Percentiles rank a stretch among this genome's conserved stretches.
phyloP scores from a whole-genome alignment of 53 echinoderm and acorn worm genomes.

The Luidia sarsii region DNA sequence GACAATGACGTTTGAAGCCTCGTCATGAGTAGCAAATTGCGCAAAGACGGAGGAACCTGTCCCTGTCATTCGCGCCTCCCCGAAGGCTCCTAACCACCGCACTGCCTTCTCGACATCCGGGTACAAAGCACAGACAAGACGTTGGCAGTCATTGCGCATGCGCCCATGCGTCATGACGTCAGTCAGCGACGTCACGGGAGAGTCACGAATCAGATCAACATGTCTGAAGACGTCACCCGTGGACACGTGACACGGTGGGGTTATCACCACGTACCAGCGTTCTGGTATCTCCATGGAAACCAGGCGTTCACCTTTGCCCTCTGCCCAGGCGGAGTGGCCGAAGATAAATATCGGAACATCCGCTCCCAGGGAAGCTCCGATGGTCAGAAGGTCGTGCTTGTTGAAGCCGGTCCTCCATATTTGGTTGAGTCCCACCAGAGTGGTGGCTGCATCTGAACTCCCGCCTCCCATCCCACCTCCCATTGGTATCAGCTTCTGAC shows the following conservation, averaged over 20 bases:
- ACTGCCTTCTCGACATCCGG: constrained; percentile 2
- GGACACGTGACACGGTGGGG: constrained; percentile 6
- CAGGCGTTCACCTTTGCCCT: constrained; percentile 18
- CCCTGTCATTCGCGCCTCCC: constrained; percentile 35
- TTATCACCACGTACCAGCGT: constrained; percentile 23
- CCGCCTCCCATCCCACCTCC: constrained; percentile 41
- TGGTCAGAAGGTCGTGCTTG: not conserved
- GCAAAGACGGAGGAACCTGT: constrained; percentile 28
- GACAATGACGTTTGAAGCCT: not conserved
- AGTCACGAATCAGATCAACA: constrained; percentile 24
- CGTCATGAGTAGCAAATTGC: not conserved
- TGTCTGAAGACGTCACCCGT: constrained; percentile 11
- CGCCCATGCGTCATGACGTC: not conserved
- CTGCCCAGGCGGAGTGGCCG: constrained; percentile 39
- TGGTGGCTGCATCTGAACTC: constrained; percentile 26
- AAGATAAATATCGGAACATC: constrained; percentile 25
- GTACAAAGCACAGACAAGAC: constrained; percentile 12
- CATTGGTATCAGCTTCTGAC: constrained; percentile 31
- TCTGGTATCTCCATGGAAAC: constrained; percentile 9
- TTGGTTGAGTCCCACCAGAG: constrained; percentile 25
- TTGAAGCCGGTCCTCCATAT: constrained; percentile 14
- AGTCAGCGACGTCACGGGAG: not conserved
- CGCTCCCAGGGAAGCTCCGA: constrained; percentile 10
- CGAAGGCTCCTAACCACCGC: not conserved
- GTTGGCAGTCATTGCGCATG: constrained; percentile 22